Conservation (phyloP, 2,113 vertebrate species). For the Ceratotherium simum region DNA sequence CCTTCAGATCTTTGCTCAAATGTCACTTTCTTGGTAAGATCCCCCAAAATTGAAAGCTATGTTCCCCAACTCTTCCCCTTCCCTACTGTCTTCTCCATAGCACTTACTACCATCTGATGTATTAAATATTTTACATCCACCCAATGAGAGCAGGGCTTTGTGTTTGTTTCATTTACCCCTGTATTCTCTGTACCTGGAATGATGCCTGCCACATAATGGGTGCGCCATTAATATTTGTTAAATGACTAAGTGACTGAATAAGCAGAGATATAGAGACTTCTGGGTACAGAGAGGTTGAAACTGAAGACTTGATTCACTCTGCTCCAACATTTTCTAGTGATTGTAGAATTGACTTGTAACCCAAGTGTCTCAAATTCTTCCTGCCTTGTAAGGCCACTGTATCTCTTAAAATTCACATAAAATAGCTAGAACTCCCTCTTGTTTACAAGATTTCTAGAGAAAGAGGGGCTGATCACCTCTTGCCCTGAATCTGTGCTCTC, state of each 20-base stretch:
- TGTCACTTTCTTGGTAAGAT: neutral
- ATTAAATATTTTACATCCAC: neutral
- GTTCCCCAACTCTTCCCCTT: neutral
- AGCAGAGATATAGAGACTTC: neutral
- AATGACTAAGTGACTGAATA: neutral
- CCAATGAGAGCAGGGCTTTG: neutral
- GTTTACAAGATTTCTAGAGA: neutral
- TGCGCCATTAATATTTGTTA: neutral
- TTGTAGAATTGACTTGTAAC: neutral
- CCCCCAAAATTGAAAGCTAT: neutral
- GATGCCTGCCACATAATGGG: neutral
- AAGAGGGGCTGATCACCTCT: neutral
- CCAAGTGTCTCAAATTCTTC: neutral
- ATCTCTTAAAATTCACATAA: neutral
- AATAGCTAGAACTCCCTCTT: neutral
- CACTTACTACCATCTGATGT: neutral
- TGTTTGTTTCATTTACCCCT: neutral
- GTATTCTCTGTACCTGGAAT: neutral
- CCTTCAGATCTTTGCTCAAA: neutral
- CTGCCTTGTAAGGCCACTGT: neutral
- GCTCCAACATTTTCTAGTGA: neutral
- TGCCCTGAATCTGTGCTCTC: neutral
- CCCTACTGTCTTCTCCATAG: neutral
- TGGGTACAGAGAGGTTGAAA: neutral
- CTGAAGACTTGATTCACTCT: neutral